Evolutionary conservation across 2,888 invertebrate species (phyloP).

Genomic region (Coelinius sp.): DNA sequence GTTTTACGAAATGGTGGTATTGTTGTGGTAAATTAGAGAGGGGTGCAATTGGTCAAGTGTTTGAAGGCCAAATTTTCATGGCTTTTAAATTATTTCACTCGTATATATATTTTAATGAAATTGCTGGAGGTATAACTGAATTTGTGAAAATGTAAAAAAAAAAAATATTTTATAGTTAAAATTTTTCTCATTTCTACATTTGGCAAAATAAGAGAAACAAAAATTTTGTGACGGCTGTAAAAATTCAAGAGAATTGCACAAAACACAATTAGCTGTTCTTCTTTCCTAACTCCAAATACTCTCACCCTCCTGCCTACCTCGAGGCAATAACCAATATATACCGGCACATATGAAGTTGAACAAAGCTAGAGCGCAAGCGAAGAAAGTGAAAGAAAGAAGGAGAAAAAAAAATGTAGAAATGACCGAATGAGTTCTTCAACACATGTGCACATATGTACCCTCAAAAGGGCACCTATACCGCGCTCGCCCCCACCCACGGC

Average conservation of each 20-base stretch:
- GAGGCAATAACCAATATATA: constrained; percentile 25
- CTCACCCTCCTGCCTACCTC: too few species aligned
- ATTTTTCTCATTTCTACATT: not conserved
- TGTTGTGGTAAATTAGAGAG: not conserved
- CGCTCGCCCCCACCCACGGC: too few species aligned
- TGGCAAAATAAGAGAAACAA: not conserved
- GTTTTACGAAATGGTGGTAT: not conserved
- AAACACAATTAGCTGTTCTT: constrained; percentile 21
- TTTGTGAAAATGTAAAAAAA: not conserved
- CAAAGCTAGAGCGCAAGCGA: constrained; percentile 38
- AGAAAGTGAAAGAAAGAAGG: not conserved
- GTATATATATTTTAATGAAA: not conserved
- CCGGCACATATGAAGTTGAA: constrained; percentile 3
- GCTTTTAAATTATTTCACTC: not conserved
- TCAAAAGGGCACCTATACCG: constrained; percentile 21
- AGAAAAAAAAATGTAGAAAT: constrained; percentile 21
- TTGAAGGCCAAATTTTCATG: not conserved
- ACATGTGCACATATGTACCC: constrained; percentile 6
- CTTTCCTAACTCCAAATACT: constrained; percentile 13
- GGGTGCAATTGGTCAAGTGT: not conserved
- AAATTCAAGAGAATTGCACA: constrained; percentile 1
- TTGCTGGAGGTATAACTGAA: not conserved
- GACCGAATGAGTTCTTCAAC: constrained; percentile 21
- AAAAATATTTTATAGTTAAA: not conserved
- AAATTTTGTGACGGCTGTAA: not conserved